Evolutionary conservation across 1,140 invertebrate genomes (phyloP).

Genomic region (Macrobrachium rosenbergii): DNA sequence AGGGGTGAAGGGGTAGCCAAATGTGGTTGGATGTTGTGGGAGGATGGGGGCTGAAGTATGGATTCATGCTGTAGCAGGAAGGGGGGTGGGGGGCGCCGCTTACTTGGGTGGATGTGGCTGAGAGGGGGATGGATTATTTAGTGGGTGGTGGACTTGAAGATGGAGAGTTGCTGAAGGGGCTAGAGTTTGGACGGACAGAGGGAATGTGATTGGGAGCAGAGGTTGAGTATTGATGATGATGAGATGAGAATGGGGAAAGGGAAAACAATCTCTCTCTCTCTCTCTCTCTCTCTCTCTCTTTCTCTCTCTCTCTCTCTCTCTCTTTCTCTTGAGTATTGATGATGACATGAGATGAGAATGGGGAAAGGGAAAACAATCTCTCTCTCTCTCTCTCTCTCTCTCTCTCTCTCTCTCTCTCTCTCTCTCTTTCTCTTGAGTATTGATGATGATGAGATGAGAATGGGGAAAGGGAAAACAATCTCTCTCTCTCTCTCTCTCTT

Average conservation of each 20-base stretch:
- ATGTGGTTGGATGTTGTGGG: background rate
- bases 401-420: too few species aligned
- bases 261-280: background rate
- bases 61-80: background rate
- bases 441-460: background rate
- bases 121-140: background rate
- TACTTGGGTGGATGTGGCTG: background rate
- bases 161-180: too few species aligned
- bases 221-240: too few species aligned
- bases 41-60: background rate
- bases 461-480: background rate
- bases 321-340: background rate
- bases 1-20: background rate
- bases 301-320: background rate
- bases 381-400: slow-evolving; percentile 3
- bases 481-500: slow-evolving; percentile 6
- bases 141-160: too few species aligned
- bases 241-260: background rate
- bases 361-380: background rate
- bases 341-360: background rate
- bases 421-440: slow-evolving; percentile 15
- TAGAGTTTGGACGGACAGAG: too few species aligned
- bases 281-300: background rate
- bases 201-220: too few species aligned
- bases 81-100: background rate